These are phyloP conservation scores for Heloderma charlesbogerti DNA, from an alignment of 2,113 vertebrate species.

Conservation along the genomic window DNA sequence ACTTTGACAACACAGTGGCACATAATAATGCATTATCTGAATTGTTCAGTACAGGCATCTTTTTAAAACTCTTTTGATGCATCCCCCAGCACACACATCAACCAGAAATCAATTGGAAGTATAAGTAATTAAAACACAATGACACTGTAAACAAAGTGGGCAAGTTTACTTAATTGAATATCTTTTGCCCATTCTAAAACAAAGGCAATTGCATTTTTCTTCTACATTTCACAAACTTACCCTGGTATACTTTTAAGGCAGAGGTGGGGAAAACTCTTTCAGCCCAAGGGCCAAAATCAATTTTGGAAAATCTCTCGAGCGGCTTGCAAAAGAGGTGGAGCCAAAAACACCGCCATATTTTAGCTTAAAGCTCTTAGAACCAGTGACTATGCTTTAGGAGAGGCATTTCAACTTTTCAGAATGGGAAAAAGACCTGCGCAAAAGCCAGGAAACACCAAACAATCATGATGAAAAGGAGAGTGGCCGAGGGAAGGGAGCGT, in stretches of 20 bases:
- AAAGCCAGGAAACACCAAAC: no score
- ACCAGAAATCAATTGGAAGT: slow-evolving; percentile 29
- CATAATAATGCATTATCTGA: slow-evolving; percentile 26
- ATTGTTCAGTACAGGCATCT: neutral
- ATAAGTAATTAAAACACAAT: slow-evolving; percentile 19
- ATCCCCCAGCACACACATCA: neutral
- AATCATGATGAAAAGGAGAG: no score
- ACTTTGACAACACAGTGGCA: slow-evolving; percentile 24
- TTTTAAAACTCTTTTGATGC: neutral
- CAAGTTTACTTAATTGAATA: slow-evolving; percentile 26
- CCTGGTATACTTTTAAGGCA: neutral
- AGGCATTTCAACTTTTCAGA: no score
- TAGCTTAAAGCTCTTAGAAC: no score
- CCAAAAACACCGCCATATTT: no score
- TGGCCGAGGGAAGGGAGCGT: no score
- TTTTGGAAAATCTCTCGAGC: no score
- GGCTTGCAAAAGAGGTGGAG: no score
- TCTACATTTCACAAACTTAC: neutral
- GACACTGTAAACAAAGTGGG: slow-evolving; percentile 2
- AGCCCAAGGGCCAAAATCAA: no score
- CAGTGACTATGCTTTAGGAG: no score
- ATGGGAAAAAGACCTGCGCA: no score
- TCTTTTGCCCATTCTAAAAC: slow-evolving; percentile 8
- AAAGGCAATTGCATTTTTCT: neutral
- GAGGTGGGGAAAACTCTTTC: neutral